A percentile compares a stretch with the other conserved stretches of the same genome.
These are phyloP conservation scores for Dasypogon diadema DNA, from an alignment of 2,888 invertebrate genomes.

Conservation along the genomic window DNA sequence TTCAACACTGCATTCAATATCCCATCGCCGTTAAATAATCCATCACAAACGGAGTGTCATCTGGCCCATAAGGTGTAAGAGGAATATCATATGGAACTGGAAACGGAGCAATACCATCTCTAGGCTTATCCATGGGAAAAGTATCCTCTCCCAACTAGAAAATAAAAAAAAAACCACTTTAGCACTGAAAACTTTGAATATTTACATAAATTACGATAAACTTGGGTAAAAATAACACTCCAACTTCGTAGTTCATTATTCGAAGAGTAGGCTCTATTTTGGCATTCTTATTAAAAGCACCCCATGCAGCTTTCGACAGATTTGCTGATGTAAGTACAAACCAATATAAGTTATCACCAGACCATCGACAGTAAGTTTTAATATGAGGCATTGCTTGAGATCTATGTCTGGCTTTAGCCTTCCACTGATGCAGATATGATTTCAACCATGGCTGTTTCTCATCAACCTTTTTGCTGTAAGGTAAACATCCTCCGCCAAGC, in stretches of 20 bases:
- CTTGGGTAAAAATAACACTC: constrained; percentile 88
- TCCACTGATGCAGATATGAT: constrained; percentile 85
- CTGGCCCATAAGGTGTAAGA: constrained; percentile 75
- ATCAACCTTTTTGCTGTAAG: constrained; percentile 83
- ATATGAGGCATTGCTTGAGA: constrained; percentile 94
- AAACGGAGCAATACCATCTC: constrained; percentile 67
- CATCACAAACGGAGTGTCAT: constrained; percentile 79
- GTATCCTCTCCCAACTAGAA: constrained; percentile 73
- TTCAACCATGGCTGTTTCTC: constrained; percentile 88
- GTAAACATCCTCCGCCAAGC: constrained; percentile 88
- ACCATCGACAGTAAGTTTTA: constrained; percentile 86
- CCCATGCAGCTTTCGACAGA: constrained; percentile 98
- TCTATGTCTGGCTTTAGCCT: constrained; percentile 76
- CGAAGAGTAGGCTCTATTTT: constrained; percentile 73
- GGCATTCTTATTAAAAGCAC: constrained; percentile 73
- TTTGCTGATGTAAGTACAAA: constrained; percentile 93
- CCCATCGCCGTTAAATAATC: constrained; percentile 70
- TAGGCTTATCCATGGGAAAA: constrained; percentile 71
- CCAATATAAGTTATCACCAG: constrained; percentile 78
- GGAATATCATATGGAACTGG: constrained; percentile 89
- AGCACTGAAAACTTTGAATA: too few species aligned
- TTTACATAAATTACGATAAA: constrained; percentile 77
- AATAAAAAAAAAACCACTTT: constrained; percentile 34
- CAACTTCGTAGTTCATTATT: constrained; percentile 91
- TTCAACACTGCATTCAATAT: too few species aligned